phyloP scores from a whole-genome alignment of 2,797 vertebrate genomes.

The Sarcophilus harrisii region DNA sequence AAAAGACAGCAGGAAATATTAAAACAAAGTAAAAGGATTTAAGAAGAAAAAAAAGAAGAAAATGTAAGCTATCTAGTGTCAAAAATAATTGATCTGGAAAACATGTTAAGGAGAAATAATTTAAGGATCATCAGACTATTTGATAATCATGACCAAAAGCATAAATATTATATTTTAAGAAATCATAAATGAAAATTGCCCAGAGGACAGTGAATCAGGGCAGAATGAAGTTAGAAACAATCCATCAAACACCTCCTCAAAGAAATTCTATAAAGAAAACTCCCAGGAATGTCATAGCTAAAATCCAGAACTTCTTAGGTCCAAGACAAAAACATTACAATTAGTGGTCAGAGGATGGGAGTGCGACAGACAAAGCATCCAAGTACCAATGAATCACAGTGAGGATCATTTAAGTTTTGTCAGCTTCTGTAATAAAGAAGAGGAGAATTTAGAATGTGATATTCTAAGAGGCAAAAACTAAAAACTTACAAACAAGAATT shows the following conservation, averaged over 20 bases:
- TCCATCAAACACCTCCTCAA: not conserved
- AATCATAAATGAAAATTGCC: not conserved
- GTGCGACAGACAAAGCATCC: not conserved
- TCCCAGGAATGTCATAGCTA: no score
- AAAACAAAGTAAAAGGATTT: not conserved
- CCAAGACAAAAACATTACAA: no score
- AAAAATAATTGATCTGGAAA: not conserved
- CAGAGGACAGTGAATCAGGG: not conserved
- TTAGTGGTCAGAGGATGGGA: no score
- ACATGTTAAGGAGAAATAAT: not conserved
- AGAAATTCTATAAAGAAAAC: no score
- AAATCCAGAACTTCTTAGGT: no score
- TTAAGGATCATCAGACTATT: not conserved
- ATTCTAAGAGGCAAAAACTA: not conserved
- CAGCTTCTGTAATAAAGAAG: not conserved
- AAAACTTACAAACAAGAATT: not conserved
- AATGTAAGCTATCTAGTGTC: not conserved
- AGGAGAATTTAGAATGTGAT: not conserved
- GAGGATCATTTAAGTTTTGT: not conserved
- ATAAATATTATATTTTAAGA: not conserved
- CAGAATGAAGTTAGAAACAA: not conserved
- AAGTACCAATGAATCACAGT: not conserved
- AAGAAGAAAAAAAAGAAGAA: not conserved
- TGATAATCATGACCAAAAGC: not conserved
- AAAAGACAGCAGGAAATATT: not conserved